Percentiles rank a stretch among this genome's conserved stretches.
Evolutionary conservation across 1,140 invertebrate species (phyloP).

Genomic region (Kradibia gibbosae): DNA sequence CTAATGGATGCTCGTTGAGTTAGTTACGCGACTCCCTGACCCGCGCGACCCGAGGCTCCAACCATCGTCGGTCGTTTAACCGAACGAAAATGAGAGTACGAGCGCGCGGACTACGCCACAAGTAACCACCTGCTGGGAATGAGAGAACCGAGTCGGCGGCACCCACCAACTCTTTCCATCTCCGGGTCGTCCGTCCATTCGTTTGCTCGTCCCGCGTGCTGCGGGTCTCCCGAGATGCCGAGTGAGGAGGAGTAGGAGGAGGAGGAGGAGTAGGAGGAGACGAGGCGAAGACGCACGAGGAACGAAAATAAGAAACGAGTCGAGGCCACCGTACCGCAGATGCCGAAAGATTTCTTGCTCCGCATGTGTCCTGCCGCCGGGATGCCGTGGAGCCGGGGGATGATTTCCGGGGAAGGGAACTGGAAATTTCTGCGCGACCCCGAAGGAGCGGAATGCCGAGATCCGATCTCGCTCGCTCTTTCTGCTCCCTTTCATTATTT

Average conservation of each 20-base stretch:
- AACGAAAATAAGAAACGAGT: neutral
- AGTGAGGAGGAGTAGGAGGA: neutral
- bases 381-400: neutral
- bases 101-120: slow-evolving; percentile 42
- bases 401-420: neutral
- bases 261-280: neutral
- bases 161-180: neutral
- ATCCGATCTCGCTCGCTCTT: neutral
- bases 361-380: neutral
- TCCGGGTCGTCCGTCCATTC: neutral
- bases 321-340: neutral
- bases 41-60: slow-evolving; percentile 52
- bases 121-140: slow-evolving; percentile 65
- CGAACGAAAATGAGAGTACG: slow-evolving; percentile 48
- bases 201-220: neutral
- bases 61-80: slow-evolving; percentile 53
- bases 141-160: slow-evolving; percentile 32
- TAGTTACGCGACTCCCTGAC: slow-evolving; percentile 62
- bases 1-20: slow-evolving; percentile 66
- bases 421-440: neutral
- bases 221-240: slow-evolving; percentile 4
- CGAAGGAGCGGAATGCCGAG: neutral
- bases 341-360: slow-evolving; percentile 14
- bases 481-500: neutral
- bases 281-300: neutral